Percentiles rank a stretch among this genome's conserved stretches.
phyloP scores from a whole-genome alignment of 2,113 vertebrate genomes.

The Polypterus senegalus region DNA sequence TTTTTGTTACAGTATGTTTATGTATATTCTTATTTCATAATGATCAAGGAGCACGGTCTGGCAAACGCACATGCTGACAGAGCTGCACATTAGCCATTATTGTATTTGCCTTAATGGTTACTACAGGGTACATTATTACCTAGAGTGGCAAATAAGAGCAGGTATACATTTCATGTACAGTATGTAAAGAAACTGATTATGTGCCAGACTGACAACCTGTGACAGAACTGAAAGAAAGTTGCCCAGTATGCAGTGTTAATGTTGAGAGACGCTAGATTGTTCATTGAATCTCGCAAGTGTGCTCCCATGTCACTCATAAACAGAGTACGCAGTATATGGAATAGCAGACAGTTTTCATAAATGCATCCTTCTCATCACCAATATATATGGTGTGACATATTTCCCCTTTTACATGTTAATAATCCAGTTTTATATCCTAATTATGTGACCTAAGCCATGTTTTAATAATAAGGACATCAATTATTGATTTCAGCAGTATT shows the following conservation, averaged over 20 bases:
- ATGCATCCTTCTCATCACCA: no score
- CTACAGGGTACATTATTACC: background rate
- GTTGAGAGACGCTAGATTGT: no score
- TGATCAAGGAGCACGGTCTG: background rate
- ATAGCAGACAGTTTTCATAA: no score
- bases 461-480: no score
- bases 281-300: no score
- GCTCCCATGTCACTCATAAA: no score
- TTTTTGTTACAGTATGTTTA: background rate
- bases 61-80: conserved; percentile 1
- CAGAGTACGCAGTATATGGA: no score
- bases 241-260: conserved; percentile 6
- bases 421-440: no score
- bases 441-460: no score
- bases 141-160: background rate
- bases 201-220: background rate
- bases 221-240: background rate
- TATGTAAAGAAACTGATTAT: background rate
- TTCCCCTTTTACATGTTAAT: no score
- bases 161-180: background rate
- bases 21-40: background rate
- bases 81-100: conserved; percentile 7
- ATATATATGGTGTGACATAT: no score
- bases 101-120: conserved; percentile 1
- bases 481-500: no score